A percentile compares a stretch with the other conserved stretches of the same genome.
Evolutionary conservation across 2,113 vertebrate genomes (phyloP).

Genomic region (Aegotheles bennettii): DNA sequence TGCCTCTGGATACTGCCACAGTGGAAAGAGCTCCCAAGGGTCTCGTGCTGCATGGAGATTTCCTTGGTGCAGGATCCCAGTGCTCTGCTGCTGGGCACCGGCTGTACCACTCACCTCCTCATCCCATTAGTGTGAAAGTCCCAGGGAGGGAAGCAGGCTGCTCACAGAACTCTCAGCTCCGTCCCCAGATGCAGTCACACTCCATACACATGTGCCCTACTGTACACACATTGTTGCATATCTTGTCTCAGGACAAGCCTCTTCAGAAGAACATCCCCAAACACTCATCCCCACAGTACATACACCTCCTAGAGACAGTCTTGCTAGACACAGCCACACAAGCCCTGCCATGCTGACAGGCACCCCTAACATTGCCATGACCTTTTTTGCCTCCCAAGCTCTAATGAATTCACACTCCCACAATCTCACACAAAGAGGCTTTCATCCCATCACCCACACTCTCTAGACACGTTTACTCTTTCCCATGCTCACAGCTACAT

Average conservation of each 20-base stretch:
- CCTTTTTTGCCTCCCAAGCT: neutral
- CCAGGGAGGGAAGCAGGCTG: neutral
- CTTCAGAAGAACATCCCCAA: neutral
- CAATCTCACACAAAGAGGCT: neutral
- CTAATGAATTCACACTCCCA: neutral
- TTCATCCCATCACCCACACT: neutral
- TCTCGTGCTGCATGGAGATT: neutral
- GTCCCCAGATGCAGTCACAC: accelerated
- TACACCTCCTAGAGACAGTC: neutral
- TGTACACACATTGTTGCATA: too few species aligned
- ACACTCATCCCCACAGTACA: accelerated
- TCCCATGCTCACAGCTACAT: neutral
- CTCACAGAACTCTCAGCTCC: neutral
- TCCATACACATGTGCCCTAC: neutral
- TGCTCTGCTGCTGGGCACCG: neutral
- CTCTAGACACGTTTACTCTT: neutral
- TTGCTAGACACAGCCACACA: neutral
- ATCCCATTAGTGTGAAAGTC: neutral
- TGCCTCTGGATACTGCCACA: neutral
- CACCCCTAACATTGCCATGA: neutral
- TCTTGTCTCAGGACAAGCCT: neutral
- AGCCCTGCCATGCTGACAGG: neutral
- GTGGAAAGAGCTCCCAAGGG: neutral
- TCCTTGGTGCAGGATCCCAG: neutral
- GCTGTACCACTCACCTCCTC: neutral